Base-by-base conservation (phyloP, 2,888 invertebrate species). In the Adelphocoris suturalis region DNA sequence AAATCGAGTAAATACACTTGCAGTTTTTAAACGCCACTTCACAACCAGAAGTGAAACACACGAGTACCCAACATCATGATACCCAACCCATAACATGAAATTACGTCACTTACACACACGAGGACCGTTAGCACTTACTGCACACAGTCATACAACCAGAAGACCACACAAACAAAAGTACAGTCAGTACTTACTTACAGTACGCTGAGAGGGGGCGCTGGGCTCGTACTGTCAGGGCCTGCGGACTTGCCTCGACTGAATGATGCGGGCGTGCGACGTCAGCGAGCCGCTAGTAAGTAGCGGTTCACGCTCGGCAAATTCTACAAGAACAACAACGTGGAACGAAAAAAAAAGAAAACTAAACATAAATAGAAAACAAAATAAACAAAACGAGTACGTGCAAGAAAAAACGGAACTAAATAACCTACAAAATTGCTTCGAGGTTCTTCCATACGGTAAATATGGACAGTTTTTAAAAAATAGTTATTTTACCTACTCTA, bases 251-350 rank as follows among this genome's bases (percentile, higher is more conserved):
- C 84, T 78, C 11, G 90, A 76, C 82, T 89, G 90, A 80, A 91
- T 89, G 48, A 91, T 89, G 47, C 90, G 86, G 23, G 90, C 89
- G 76, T 90, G 90, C 27, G 90, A 89, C 23, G 87, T 89, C 37
- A 91, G 90, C n/a, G 86, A 86, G 16, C 90, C 91, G 68, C 91
- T 91, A 84, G 85, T 86, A 47, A 91, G 89, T 7, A 91, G 89
- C 55, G 91, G 91, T 90, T 91, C 89, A 75, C 86, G 75, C 90
- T 91, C 91, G 86, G 90, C 91, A 86, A 86, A 89, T 86, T 90
- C 91, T 91, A 90, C 86, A 85, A 82, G 55, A 55, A 89, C 37
- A 82, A 89, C 81, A 89, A 85, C 61, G 37, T 52, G 55, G 55
- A 28, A 37, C 52, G 52, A 88, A 46, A 80, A 52, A 52, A 80